These are phyloP conservation scores for Phoenicopterus ruber DNA, from an alignment of 2,113 vertebrate species.

Conservation along the genomic window DNA sequence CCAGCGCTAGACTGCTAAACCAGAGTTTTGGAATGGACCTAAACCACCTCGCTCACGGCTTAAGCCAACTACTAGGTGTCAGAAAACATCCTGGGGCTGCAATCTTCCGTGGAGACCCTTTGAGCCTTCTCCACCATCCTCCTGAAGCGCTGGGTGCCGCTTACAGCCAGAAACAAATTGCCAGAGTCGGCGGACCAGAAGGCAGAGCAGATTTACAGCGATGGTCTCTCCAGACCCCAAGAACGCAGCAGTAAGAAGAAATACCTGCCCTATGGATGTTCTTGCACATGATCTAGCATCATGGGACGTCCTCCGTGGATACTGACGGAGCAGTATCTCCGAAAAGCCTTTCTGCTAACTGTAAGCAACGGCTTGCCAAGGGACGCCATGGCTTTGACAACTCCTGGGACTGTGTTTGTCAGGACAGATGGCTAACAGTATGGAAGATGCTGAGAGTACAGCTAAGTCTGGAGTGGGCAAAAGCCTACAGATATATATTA, in stretches of 20 bases:
- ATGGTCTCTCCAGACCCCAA: background rate
- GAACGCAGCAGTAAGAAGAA: background rate
- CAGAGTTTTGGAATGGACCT: background rate
- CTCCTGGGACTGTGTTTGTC: background rate
- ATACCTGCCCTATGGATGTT: background rate
- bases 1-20: background rate
- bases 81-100: background rate
- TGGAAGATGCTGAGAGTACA: background rate
- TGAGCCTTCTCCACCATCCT: background rate
- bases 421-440: background rate
- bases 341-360: background rate
- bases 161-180: background rate
- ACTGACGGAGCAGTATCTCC: no score
- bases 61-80: background rate
- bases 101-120: background rate
- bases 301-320: rapidly evolving
- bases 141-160: background rate
- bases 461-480: background rate
- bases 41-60: background rate
- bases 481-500: background rate
- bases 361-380: background rate
- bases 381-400: background rate
- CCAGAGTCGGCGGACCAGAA: background rate
- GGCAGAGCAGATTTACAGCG: background rate
- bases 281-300: background rate